Evolutionary conservation across 1,140 invertebrate species (phyloP), one percentile per base, ranked within the genome.

Genomic region (Formica selysi): DNA sequence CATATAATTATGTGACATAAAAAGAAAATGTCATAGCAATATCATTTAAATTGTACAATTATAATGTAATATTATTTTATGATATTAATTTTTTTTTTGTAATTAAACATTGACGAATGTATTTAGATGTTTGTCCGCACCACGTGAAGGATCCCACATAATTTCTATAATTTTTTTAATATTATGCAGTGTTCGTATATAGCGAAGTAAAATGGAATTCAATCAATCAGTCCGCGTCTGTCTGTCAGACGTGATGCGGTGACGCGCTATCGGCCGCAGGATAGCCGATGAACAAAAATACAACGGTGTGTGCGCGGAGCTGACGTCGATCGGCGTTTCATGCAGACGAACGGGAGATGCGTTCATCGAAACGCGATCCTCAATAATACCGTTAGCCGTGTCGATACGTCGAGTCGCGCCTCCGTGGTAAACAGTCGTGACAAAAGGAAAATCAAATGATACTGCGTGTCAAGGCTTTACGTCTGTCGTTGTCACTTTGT

Each of bases 341-440:
- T 71, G 51, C 67, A 59, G 67, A 73, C 48, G 38, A 44, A 71
- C 67, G 54, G 44, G 68, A 64, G 51, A 44, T 73, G 67, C 65
- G 79, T 73, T 81, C 67, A 59, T 81, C 67, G 79, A 61, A 81
- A 81, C 26, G 67, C 79, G 54, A 81, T 81, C 59, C 79, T 81
- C 67, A 59, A 36, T 81, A 81, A 81, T 32, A 59, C 19, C 19
- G 54, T 81, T 81, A 81, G 67, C 19, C 26, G 7, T 57, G 67
- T 81, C 67, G 79, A 81, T 81, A 68, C 32, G 48, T 71, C 65
- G 54, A 59, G 67, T 81, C 68, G 38, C 67, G 26, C 54, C 38
- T 73, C 10, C 36, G 54, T 26, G 2, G 51, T 81, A 71, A 81
- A 81, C 22, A 81, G 16, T 79, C 32, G 67, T 26, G 67, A 59